A percentile compares a stretch with the other conserved stretches of the same genome.
Evolutionary conservation across 2,113 vertebrate genomes (phyloP).

Genomic region (Thryonomys swinderianus): DNA sequence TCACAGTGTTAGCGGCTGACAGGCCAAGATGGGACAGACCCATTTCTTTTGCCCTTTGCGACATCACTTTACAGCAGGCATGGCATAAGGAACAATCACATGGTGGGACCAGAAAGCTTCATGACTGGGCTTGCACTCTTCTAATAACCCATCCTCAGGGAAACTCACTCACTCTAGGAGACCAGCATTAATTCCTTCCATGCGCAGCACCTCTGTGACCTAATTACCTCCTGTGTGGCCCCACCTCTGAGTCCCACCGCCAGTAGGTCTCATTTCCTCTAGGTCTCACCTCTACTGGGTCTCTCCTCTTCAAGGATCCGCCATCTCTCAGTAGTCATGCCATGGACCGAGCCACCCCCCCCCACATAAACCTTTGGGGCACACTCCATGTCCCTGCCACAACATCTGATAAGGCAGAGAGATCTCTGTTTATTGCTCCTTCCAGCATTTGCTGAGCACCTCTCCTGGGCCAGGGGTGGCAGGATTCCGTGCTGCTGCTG

Average conservation of each 20-base stretch:
- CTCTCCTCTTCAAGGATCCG: neutral
- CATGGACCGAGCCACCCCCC: neutral
- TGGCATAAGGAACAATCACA: neutral
- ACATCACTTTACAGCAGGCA: neutral
- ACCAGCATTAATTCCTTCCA: neutral
- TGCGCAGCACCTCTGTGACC: neutral
- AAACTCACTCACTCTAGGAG: neutral
- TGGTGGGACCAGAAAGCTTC: neutral
- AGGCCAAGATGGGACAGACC: neutral
- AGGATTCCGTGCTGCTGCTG: rapidly evolving
- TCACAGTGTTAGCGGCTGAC: neutral
- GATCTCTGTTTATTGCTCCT: neutral
- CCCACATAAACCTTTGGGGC: neutral
- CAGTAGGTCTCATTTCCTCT: neutral
- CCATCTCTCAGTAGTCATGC: no score
- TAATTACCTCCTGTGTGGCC: neutral
- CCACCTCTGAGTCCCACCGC: neutral
- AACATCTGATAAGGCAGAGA: neutral
- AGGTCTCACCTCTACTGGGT: neutral
- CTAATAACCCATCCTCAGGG: no score
- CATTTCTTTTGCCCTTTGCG: neutral
- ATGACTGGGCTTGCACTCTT: neutral
- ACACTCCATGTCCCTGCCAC: neutral
- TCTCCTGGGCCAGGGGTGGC: neutral
- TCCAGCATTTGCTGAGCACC: neutral